Evolutionary conservation across 2,888 invertebrate species (phyloP).

Genomic region (Lamproptera curius): DNA sequence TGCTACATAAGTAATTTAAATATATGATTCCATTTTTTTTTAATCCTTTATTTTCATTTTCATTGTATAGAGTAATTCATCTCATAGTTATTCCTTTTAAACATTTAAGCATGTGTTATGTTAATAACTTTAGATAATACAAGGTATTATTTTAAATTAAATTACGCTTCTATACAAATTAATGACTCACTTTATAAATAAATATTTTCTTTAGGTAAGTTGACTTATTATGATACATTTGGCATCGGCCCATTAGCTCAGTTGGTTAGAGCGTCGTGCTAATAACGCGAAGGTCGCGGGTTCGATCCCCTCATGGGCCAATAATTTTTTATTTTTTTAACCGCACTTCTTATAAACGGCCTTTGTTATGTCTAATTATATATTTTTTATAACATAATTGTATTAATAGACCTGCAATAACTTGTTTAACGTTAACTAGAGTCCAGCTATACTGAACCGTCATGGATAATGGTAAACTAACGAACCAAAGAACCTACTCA

Average conservation of each 20-base stretch:
- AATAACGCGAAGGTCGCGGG: conserved; percentile 88
- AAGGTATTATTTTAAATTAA: no score
- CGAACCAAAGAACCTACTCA: no score
- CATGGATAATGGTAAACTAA: no score
- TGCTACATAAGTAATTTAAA: background rate
- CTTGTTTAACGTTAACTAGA: no score
- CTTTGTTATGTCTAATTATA: conserved; percentile 9
- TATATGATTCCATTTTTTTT: background rate
- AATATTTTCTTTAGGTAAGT: no score
- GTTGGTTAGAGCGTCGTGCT: conserved; percentile 88
- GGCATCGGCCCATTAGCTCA: conserved; percentile 78
- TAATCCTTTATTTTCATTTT: background rate
- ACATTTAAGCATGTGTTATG: no score
- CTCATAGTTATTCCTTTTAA: no score
- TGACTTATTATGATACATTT: background rate
- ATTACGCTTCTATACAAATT: no score
- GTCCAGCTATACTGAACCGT: no score
- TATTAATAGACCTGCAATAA: conserved; percentile 88
- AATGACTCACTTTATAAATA: no score
- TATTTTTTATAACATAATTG: conserved; percentile 26
- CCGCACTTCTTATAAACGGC: background rate
- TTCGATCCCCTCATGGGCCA: conserved; percentile 88
- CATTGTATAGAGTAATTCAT: no score
- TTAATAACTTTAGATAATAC: no score
- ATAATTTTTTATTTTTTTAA: conserved; percentile 30